Evolutionary conservation across 2,888 invertebrate species (phyloP), one percentile per base, ranked within the genome.

Genomic region (Synanthedon vespiformis): DNA sequence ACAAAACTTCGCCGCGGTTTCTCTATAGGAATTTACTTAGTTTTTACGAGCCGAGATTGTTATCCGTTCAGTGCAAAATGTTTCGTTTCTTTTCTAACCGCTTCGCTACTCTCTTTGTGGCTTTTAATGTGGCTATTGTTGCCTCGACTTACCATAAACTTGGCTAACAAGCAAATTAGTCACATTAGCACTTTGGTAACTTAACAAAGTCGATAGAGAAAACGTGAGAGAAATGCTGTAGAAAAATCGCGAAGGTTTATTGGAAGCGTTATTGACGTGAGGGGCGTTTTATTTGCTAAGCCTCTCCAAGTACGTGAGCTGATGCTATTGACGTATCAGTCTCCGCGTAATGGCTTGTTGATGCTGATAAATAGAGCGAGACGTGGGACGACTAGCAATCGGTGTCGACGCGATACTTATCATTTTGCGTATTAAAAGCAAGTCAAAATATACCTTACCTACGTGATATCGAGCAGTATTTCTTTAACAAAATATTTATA

Each of bases 1-100:
- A 80, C 75, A 74, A 78, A 73, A 68, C 64, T 61, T 40, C 52
- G 55, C 52, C 56, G 41, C 49, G 53, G 58, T 55, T 71, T 63
- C 67, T 65, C 65, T 70, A 70, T 80, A n/a, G 44, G 44, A 13
- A 74, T 78, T 80, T 77, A 80, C 74, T 74, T 76, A 71, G 68
- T 75, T 77, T 73, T 77, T 79, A 76, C 70, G 74, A 72, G 65
- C 60, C 57, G 50, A 71, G 77, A 79, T 80, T 60, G 61, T 75
- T 80, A 80, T 80, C 79, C 64, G 57, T 56, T 65, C 61, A 63
- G 72, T 73, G 74, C 76, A 71, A 78, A 73, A 70, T 68, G 70
- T 70, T 71, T 67, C 66, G 63, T 57, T 65, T 60, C 58, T 6
- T 34, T 34, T 34, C 54, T 54, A 58, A 52, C n/a, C 22, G 49